phyloP scores from a whole-genome alignment of 2,797 vertebrate species.

The Paratrypauchen microcephalus region DNA sequence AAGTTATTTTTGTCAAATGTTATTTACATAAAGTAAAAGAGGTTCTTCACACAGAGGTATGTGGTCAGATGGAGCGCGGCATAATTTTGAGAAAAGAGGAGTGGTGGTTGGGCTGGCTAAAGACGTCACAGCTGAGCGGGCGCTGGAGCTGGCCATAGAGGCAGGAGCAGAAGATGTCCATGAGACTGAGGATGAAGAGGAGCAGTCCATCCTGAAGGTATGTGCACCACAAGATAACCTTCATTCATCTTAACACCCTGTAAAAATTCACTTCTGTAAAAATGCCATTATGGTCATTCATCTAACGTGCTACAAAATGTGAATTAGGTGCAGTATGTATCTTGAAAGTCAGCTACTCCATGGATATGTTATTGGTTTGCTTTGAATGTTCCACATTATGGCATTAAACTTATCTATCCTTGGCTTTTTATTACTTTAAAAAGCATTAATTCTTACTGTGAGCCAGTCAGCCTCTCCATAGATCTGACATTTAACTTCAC shows the following conservation, averaged over 20 bases:
- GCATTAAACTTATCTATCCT: background rate
- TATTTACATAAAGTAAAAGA: background rate
- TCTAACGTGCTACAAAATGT: background rate
- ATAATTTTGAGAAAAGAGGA: conserved; percentile 82
- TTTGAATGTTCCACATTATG: background rate
- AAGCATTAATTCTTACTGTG: background rate
- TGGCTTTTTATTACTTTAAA: background rate
- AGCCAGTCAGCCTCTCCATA: background rate
- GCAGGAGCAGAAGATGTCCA: conserved; percentile 86
- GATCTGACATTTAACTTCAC: too few species aligned
- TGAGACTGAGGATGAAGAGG: conserved; percentile 84
- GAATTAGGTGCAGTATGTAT: background rate
- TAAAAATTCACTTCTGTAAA: background rate
- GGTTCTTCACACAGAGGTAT: conserved; percentile 72
- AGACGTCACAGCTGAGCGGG: conserved; percentile 75
- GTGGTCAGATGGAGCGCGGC: conserved; percentile 76
- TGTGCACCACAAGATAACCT: conserved; percentile 9
- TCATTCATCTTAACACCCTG: background rate
- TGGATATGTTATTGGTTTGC: too few species aligned
- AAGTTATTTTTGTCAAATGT: background rate
- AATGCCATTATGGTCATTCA: background rate
- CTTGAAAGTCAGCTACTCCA: too few species aligned
- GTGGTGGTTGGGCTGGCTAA: conserved; percentile 74
- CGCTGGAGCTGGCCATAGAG: conserved; percentile 88
- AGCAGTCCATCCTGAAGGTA: conserved; percentile 79